Evolutionary conservation across 2,888 invertebrate species (phyloP).

Genomic region (Drosophila mercatorum): DNA sequence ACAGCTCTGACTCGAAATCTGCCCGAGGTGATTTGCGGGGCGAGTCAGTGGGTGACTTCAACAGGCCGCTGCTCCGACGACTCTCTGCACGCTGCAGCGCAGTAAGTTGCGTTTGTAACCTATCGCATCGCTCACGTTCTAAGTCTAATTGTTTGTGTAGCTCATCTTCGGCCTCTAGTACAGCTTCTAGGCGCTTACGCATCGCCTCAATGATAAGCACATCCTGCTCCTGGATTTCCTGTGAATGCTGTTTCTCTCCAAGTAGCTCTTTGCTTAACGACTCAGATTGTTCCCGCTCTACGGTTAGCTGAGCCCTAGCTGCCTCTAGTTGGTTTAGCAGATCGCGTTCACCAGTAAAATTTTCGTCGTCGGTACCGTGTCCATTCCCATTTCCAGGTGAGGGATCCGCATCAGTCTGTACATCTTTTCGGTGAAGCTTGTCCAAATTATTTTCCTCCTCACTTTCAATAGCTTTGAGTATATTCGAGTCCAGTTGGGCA

Average conservation of each 20-base stretch:
- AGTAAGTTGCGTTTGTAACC: constrained; percentile 84
- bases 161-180: constrained; percentile 88
- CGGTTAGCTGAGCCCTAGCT: constrained; percentile 72
- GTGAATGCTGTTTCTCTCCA: constrained; percentile 87
- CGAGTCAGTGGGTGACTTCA: constrained; percentile 83
- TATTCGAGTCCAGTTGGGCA: constrained; percentile 87
- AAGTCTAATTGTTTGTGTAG: constrained; percentile 87
- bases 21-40: constrained; percentile 82
- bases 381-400: constrained; percentile 69
- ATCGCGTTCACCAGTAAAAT: constrained; percentile 82
- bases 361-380: constrained; percentile 81
- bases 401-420: constrained; percentile 55
- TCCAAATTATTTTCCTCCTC: constrained; percentile 84
- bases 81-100: constrained; percentile 83
- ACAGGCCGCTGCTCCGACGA: constrained; percentile 77
- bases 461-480: constrained; percentile 86
- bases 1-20: constrained; percentile 85
- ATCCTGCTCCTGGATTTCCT: constrained; percentile 87
- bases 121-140: constrained; percentile 86
- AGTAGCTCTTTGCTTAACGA: constrained; percentile 87
- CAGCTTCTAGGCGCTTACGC: constrained; percentile 87
- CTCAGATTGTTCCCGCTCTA: constrained; percentile 84
- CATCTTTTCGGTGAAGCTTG: constrained; percentile 64
- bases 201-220: constrained; percentile 88
- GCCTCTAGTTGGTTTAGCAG: constrained; percentile 82